Evolutionary conservation across 2,113 vertebrate species (phyloP).

Genomic region (Perognathus longimembris): DNA sequence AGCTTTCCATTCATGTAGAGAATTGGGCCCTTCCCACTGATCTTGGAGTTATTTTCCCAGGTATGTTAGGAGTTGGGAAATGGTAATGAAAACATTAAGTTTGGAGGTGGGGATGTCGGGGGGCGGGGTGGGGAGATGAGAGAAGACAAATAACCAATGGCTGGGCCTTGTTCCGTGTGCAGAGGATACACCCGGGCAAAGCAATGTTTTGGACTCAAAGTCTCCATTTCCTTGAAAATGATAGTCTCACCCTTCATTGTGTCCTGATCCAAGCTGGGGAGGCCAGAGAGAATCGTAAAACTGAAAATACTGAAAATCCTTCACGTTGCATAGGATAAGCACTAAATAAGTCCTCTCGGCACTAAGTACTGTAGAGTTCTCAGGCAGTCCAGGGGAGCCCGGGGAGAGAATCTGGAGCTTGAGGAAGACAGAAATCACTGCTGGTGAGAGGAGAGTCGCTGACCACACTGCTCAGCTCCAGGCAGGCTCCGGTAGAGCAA

Average conservation of each 20-base stretch:
- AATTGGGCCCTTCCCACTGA: background rate
- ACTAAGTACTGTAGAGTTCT: background rate
- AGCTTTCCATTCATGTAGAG: slow-evolving; percentile 12
- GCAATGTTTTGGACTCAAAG: background rate
- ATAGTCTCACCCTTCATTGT: background rate
- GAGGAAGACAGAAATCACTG: background rate
- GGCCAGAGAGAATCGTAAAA: slow-evolving; percentile 53
- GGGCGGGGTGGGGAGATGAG: background rate
- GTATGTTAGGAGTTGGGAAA: background rate
- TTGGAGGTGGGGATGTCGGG: background rate
- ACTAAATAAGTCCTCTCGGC: slow-evolving; percentile 33
- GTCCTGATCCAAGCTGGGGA: slow-evolving; percentile 9
- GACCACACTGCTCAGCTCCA: background rate
- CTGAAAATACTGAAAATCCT: slow-evolving; percentile 45
- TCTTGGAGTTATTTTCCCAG: background rate
- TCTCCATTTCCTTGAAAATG: background rate
- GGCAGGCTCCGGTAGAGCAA: background rate
- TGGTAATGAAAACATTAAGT: background rate
- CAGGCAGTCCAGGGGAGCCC: background rate
- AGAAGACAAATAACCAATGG: background rate
- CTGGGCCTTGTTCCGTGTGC: background rate
- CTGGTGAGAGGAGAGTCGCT: background rate
- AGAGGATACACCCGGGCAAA: background rate
- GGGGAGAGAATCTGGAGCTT: background rate
- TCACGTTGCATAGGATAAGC: background rate